Percentiles rank a stretch among this genome's conserved stretches.
Conservation (phyloP, 2,797 vertebrate species). For the Acipenser transmontanus region DNA sequence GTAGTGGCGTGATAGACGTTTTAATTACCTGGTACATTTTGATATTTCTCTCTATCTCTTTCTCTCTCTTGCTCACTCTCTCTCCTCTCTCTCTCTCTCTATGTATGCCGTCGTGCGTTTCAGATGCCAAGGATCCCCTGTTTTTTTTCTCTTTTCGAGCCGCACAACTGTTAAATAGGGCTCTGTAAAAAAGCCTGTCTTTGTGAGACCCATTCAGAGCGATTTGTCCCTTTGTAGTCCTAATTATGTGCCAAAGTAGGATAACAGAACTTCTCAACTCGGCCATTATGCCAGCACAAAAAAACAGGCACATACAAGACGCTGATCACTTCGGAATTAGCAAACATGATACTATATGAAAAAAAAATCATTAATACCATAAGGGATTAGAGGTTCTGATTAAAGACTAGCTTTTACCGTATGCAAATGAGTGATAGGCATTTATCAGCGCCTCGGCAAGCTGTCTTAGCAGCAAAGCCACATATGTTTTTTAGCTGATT, state of each 20-base stretch:
- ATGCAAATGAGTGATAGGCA: slow-evolving; percentile 99
- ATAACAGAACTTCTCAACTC: slow-evolving; percentile 99
- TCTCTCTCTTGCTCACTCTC: slow-evolving; percentile 22
- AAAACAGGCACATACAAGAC: slow-evolving; percentile 97
- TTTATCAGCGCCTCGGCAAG: slow-evolving; percentile 98
- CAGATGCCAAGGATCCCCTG: slow-evolving; percentile 48
- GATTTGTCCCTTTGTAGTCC: slow-evolving; percentile 99
- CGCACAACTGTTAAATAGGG: slow-evolving; percentile 69
- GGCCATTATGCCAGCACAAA: slow-evolving; percentile 99
- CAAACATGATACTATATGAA: slow-evolving; percentile 98
- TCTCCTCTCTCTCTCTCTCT: slow-evolving; percentile 40
- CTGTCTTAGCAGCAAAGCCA: slow-evolving; percentile 98
- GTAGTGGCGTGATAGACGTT: slow-evolving; percentile 66
- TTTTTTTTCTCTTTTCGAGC: slow-evolving; percentile 36
- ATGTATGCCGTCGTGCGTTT: slow-evolving; percentile 32
- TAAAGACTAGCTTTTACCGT: slow-evolving; percentile 99
- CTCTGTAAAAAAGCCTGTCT: slow-evolving; percentile 74
- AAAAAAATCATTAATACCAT: slow-evolving; percentile 98
- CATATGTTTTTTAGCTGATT: slow-evolving; percentile 99
- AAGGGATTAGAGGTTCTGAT: slow-evolving; percentile 99
- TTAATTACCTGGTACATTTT: slow-evolving; percentile 76
- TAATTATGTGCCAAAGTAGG: slow-evolving; percentile 99
- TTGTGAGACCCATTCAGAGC: slow-evolving; percentile 94
- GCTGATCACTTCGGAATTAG: slow-evolving; percentile 99
- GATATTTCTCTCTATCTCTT: slow-evolving; percentile 47